Evolutionary conservation across 1,140 invertebrate genomes (phyloP), one percentile per base, ranked within the genome.

Genomic region (Listronotus bonariensis): DNA sequence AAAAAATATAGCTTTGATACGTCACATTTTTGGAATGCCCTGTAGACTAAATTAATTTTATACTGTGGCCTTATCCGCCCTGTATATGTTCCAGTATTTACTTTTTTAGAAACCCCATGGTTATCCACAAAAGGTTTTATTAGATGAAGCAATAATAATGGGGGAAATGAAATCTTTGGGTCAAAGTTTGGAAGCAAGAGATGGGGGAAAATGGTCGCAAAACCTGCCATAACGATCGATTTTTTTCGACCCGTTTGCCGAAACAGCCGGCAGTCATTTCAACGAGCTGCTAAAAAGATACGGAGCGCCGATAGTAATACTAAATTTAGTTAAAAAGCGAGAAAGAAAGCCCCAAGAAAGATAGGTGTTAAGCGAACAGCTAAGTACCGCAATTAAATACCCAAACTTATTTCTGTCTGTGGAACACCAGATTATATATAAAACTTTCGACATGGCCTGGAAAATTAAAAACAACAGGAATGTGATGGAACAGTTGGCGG

Each of bases 181-280:
- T 41, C 92, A 95, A n/a, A n/a, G n/a, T n/a, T 77, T 99, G 96
- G 97, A 96, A 94, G 55, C 96, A 99, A 80, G 95, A 98, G 78
- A 88, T 95, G 57, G 92, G n/a, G 91, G 42, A 97, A 96, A 84
- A 97, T 98, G 89, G 94, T 97, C n/a, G 94, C 96, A 0, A 98
- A 98, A 82, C 97, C 97, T 10, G 89, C 92, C 1, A 99, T 99
- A 65, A 87, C 86, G 38, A 87, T 96, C 74, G 92, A 95, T 80
- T 84, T 93, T 36, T 17, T 84, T 86, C 61, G 93, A 96, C 83
- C 92, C 93, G 0, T 95, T 86, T 78, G 88, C 88, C 10, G 88
- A 92, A 82, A 92, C 91, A 53, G 87, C 93, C 38, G 94, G 94
- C 3, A 88, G 88, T 52, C 97, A 99, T 83, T 95, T 98, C 70